Evolutionary conservation across 1,140 invertebrate species (phyloP), one percentile per base, ranked within the genome.

Genomic region (Druon quercuslanigerum): DNA sequence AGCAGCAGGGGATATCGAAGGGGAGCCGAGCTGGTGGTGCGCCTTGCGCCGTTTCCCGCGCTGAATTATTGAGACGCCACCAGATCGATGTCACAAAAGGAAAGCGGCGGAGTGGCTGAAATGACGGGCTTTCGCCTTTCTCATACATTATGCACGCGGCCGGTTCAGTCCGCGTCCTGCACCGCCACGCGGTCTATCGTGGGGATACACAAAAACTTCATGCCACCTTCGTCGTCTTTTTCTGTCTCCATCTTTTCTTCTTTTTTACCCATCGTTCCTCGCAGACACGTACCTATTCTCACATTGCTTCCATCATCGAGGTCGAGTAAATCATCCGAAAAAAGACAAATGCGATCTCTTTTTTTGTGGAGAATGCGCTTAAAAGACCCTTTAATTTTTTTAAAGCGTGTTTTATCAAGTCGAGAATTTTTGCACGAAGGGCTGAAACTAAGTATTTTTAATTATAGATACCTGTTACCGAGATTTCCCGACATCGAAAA

Each of bases 51-150:
- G 89, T 90, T 66, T 90, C 89, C 88, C 88, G 88, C 88, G 83
- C 71, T 90, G 89, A 91, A 91, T 91, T 90, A 91, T 91, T 90
- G 89, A 91, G 89, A 89, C 85, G 80, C 87, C 79, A 87, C 77
- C 87, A 87, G 89, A 90, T 91, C 90, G 90, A 90, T 91, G 89
- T 90, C 88, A 89, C 89, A 88, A 90, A 90, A 90, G 87, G 86
- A 90, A 90, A 89, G 83, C 84, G 84, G 82, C 82, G 81, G 82
- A 88, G 85, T 85, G 88, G 85, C 85, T 90, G 86, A 90, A 90
- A 90, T 90, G 89, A 89, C 89, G 89, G 88, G 86, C 87, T 90
- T 90, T 90, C 87, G 88, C 86, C 86, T 89, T 82, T 83, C 83
- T 89, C 84, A 87, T 90, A 88, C 85, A 90, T 90, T 90, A 90